phyloP scores from a whole-genome alignment of 2,888 invertebrate genomes.

The Drosophila planitibia region DNA sequence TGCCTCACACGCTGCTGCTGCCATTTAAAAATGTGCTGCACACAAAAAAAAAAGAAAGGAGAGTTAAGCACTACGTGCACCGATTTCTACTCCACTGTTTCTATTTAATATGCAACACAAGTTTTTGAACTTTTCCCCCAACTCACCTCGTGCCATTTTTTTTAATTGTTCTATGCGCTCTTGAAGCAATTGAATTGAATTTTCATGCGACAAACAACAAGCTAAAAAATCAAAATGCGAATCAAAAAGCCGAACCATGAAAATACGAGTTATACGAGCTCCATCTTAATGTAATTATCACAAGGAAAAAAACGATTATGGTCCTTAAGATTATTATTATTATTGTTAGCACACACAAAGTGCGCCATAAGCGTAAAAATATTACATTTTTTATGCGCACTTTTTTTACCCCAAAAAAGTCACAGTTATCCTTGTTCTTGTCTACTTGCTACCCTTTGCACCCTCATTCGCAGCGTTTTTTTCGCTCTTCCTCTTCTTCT shows the following conservation, averaged over 20 bases:
- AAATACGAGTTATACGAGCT: conserved; percentile 20
- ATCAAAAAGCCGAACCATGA: conserved; percentile 24
- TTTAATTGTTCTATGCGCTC: conserved; percentile 53
- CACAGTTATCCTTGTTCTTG: conserved; percentile 20
- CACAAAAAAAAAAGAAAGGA: conserved; percentile 31
- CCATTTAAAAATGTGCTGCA: conserved; percentile 76
- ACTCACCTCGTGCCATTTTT: conserved; percentile 38
- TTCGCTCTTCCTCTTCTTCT: not conserved
- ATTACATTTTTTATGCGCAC: conserved; percentile 40
- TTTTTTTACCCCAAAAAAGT: conserved; percentile 48
- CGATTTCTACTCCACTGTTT: conserved; percentile 30
- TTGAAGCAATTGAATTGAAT: conserved; percentile 71
- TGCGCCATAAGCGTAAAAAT: conserved; percentile 62
- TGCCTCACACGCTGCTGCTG: conserved; percentile 60
- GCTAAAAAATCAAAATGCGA: conserved; percentile 21
- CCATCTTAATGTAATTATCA: conserved; percentile 79
- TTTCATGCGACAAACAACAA: conserved; percentile 59
- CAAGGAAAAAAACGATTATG: conserved; percentile 57
- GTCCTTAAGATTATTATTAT: conserved; percentile 70
- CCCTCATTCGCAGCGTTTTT: conserved; percentile 52
- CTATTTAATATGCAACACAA: conserved; percentile 65
- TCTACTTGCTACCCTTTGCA: conserved; percentile 46
- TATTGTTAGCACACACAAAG: conserved; percentile 78
- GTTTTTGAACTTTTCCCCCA: conserved; percentile 45
- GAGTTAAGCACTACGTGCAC: conserved; percentile 56